phyloP scores from a whole-genome alignment of 1,140 invertebrate genomes.

The Brachionus angularis region DNA sequence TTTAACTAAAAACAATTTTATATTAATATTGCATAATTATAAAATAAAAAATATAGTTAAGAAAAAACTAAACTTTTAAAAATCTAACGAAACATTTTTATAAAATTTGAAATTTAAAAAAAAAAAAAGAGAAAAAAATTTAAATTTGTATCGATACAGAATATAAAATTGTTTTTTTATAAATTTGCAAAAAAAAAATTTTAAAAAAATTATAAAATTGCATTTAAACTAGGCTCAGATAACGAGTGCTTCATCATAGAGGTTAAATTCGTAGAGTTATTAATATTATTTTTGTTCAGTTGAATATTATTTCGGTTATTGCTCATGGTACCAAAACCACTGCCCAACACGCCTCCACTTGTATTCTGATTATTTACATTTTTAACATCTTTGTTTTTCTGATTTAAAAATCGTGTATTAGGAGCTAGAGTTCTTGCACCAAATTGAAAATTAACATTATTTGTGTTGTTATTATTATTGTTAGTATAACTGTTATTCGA shows the following conservation, averaged over 20 bases:
- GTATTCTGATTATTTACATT: constrained; percentile 39
- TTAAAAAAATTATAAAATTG: background rate
- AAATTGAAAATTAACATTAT: background rate
- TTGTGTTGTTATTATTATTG: background rate
- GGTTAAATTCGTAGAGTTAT: no score
- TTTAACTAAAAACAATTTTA: background rate
- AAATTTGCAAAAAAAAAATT: background rate
- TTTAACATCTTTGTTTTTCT: constrained; percentile 1
- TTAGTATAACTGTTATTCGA: constrained; percentile 10
- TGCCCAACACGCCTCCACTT: constrained; percentile 15
- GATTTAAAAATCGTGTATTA: background rate
- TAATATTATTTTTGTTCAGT: no score
- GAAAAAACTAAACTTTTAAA: no score
- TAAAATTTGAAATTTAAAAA: no score
- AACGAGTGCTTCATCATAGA: constrained; percentile 24
- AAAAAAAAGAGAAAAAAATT: no score
- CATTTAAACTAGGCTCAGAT: constrained; percentile 37
- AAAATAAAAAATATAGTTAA: no score
- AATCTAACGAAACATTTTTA: no score
- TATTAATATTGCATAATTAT: no score
- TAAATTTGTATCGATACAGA: constrained; percentile 31
- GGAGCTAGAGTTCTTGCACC: constrained; percentile 17
- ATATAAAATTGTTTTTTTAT: no score
- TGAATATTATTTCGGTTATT: no score
- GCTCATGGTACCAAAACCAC: constrained; percentile 6